Base-by-base conservation (phyloP, 2,113 vertebrate genomes). In the Aspiorhynchus laticeps region DNA sequence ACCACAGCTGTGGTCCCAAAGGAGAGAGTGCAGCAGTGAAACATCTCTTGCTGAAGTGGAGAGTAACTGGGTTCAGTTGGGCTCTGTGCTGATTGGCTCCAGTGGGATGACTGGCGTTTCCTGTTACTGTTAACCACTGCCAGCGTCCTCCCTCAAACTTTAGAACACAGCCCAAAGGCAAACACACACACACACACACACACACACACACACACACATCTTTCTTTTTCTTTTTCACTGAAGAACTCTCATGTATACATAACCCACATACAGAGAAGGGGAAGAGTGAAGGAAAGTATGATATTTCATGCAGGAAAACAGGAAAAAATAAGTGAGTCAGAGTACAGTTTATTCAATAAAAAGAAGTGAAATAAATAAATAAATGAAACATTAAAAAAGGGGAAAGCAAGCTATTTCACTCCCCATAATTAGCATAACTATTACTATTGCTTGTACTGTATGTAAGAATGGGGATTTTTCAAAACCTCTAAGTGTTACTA, bases 241-340 rank as follows among this genome's bases (percentile, higher is more conserved):
- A 93, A 91, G 91, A 86, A 91, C 89, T 85, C 86, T 81, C 85
- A 92, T 93, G 93, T 91, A 92, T 86, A 89, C 93, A 91, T 92
- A 91, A 87, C 91, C 93, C 91, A 91, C 87, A 92, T 91, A 92
- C 91, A 86, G 65, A 41, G 17, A 53, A 80, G 41, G 28, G 46
- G 43, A 51, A 46, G 26, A 81, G 56, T 76, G 15, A 83, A 51
- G 77, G 81, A 80, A 74, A 26, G 84, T 76, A 71, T 79, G 88
- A 87, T 87, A 90, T 85, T 63, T 6, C 65, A 88, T 76, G 69
- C 85, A 77, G 51, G 15, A 74, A 84, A 79, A 87, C 53, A n/a
- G n/a, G n/a, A n/a, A n/a, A n/a, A n/a, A n/a, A n/a, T n/a, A n/a
- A n/a, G 31, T 67, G 85, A 89, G 88, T 85, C 56, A 85, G 14